phyloP scores from a whole-genome alignment of 2,888 invertebrate species.

The Trichopria drosophilae region DNA sequence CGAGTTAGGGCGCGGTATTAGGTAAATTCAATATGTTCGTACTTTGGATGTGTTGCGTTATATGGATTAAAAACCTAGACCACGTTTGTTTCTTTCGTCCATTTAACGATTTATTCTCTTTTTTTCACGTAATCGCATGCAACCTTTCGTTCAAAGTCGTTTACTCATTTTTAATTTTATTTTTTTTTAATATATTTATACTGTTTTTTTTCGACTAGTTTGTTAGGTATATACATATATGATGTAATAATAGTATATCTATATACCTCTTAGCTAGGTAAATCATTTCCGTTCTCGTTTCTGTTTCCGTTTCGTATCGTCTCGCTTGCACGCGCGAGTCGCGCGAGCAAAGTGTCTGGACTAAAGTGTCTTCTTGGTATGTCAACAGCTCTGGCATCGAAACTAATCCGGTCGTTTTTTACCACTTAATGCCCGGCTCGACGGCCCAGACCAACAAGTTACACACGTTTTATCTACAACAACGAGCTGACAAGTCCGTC shows the following conservation, averaged over 20 bases:
- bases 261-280: constrained; percentile 15
- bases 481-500: constrained; percentile 86
- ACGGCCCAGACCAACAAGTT: constrained; percentile 95
- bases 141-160: constrained; percentile 42
- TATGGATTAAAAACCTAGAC: too few relatives aligned
- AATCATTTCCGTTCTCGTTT: constrained; percentile 51
- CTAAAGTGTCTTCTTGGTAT: constrained; percentile 41
- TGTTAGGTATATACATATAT: constrained; percentile 6
- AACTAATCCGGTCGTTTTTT: constrained; percentile 94
- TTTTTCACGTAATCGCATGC: constrained; percentile 42
- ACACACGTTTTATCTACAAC: constrained; percentile 94
- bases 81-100: too few relatives aligned
- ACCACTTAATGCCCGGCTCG: constrained; percentile 92
- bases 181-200: too few relatives aligned
- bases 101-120: constrained; percentile 29
- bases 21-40: constrained; percentile 35
- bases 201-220: not conserved
- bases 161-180: constrained; percentile 12
- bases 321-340: constrained; percentile 35
- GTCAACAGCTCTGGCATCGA: constrained; percentile 87
- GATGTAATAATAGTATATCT: too few relatives aligned
- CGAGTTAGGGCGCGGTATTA: constrained; percentile 37
- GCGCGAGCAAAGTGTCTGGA: constrained; percentile 21
- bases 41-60: constrained; percentile 37
- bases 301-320: constrained; percentile 53